These are phyloP conservation scores for Tetranychus cinnabarinus DNA, from an alignment of 1,140 invertebrate genomes.

Conservation along the genomic window DNA sequence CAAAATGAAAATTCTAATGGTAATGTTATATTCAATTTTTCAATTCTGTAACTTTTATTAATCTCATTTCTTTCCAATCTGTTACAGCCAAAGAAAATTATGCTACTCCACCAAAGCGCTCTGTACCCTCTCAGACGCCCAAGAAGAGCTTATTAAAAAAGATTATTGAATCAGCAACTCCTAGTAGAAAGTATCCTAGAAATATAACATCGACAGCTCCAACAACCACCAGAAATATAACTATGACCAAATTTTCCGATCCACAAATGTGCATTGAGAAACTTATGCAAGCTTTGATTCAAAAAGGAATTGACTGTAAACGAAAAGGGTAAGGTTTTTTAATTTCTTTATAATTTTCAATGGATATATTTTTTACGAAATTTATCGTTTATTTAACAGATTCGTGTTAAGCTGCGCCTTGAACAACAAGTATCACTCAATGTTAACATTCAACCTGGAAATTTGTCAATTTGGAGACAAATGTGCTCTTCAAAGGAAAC, in stretches of 20 bases:
- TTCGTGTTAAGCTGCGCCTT: conserved; percentile 5
- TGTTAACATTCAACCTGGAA: conserved; percentile 49
- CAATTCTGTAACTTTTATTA: no score
- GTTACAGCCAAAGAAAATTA: neutral
- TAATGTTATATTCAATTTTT: neutral
- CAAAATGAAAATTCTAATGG: neutral
- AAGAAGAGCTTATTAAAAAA: conserved; percentile 11
- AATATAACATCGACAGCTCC: neutral
- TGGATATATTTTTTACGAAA: neutral
- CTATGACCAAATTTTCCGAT: conserved; percentile 6
- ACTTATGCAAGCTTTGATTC: conserved; percentile 2
- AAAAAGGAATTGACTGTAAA: conserved; percentile 9
- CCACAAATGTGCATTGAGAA: conserved; percentile 7
- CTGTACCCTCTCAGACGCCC: neutral
- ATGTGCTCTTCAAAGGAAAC: conserved; percentile 45
- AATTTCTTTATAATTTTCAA: neutral
- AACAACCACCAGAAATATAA: conserved; percentile 7
- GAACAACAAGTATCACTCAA: neutral
- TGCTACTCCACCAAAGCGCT: neutral
- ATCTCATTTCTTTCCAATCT: no score
- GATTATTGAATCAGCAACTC: conserved; percentile 9
- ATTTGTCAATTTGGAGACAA: conserved; percentile 33
- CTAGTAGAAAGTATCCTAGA: conserved; percentile 1
- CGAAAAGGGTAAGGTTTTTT: conserved; percentile 6
- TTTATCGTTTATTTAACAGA: neutral